Evolutionary conservation across 2,888 invertebrate species (phyloP).

Genomic region (Hoplodrina ambigua): DNA sequence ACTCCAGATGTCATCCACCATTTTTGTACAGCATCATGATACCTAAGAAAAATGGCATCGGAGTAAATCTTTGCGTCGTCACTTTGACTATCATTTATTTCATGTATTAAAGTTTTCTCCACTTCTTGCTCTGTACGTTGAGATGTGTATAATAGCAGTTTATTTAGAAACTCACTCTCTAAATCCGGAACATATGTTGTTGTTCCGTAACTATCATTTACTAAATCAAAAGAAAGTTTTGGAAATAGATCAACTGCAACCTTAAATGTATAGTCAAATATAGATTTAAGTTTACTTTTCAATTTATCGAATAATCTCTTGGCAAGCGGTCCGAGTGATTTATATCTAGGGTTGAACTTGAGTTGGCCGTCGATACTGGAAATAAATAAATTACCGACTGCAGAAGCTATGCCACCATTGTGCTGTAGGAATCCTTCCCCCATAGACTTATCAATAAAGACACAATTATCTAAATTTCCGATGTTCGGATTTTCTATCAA

Average conservation of each 20-base stretch:
- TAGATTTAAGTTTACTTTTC: no score
- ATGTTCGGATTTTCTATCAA: no score
- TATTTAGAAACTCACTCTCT: constrained; percentile 15
- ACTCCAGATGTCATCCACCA: constrained; percentile 22
- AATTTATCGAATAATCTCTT: constrained; percentile 12
- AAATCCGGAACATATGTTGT: no score
- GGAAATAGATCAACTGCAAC: no score
- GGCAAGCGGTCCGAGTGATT: constrained; percentile 16
- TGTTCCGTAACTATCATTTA: no score
- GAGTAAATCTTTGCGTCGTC: neutral
- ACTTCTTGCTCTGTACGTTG: constrained; percentile 28
- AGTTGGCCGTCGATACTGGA: constrained; percentile 10
- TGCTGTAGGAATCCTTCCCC: no score
- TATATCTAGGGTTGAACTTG: constrained; percentile 23
- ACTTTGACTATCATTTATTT: constrained; percentile 1
- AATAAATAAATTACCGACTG: constrained; percentile 39
- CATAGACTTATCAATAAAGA: no score
- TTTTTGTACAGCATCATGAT: constrained; percentile 34
- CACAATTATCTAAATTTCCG: no score
- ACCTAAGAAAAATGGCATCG: constrained; percentile 18
- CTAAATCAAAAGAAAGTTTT: no score
- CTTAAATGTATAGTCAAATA: no score
- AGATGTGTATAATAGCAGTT: constrained; percentile 38
- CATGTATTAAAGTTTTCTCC: constrained; percentile 11
- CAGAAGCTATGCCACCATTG: no score